Evolutionary conservation across 2,888 invertebrate species (phyloP).

Genomic region (Conops quadrifasciatus): DNA sequence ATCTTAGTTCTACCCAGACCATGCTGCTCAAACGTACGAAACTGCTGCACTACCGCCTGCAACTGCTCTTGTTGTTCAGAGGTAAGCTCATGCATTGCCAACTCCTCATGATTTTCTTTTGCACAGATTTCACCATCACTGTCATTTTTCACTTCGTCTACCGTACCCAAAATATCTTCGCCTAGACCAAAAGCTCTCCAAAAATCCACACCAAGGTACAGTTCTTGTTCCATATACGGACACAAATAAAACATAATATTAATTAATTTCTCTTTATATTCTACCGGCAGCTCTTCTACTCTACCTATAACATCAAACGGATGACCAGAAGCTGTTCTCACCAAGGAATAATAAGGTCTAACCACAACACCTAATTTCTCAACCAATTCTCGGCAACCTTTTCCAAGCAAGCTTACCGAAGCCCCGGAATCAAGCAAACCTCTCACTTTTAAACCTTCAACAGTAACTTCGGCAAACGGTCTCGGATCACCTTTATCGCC

Average conservation of each 20-base stretch:
- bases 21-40: no score
- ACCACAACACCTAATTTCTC: not conserved
- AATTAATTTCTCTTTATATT: not conserved
- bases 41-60: constrained; percentile 28
- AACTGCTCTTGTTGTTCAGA: constrained; percentile 7
- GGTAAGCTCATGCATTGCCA: constrained; percentile 6
- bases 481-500: not conserved
- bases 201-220: constrained; percentile 39
- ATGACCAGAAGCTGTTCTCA: constrained; percentile 35
- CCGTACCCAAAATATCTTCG: constrained; percentile 2
- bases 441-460: not conserved
- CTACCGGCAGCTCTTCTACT: not conserved
- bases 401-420: constrained; percentile 21
- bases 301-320: constrained; percentile 23
- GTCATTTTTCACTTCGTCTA: no score
- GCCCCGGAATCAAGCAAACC: constrained; percentile 38
- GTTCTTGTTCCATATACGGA: constrained; percentile 25
- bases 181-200: constrained; percentile 36
- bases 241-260: constrained; percentile 23
- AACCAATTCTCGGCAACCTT: constrained; percentile 2
- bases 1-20: no score
- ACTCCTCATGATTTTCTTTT: not conserved
- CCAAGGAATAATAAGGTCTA: not conserved
- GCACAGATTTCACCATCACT: no score
- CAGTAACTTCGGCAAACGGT: not conserved